Evolutionary conservation across 2,888 invertebrate genomes (phyloP).

Genomic region (Melanotus villosus): DNA sequence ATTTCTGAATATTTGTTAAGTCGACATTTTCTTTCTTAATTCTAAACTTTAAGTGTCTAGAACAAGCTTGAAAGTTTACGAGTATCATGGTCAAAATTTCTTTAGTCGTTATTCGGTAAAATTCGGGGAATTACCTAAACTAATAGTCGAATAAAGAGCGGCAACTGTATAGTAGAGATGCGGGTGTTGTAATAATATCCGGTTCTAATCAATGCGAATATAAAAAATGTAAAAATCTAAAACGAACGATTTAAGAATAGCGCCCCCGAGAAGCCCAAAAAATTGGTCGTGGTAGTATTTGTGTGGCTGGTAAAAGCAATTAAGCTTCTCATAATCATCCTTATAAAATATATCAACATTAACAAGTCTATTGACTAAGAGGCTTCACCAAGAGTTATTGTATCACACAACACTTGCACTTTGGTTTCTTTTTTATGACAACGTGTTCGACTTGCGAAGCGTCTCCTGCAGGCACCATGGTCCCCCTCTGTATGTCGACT

Average conservation of each 20-base stretch:
- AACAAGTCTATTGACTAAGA: conserved; percentile 59
- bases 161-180: too few relatives aligned
- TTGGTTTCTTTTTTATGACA: conserved; percentile 94
- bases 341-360: conserved; percentile 55
- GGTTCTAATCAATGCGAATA: too few relatives aligned
- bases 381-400: conserved; percentile 74
- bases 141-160: too few relatives aligned
- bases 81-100: too few relatives aligned
- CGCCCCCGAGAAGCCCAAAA: conserved; percentile 11
- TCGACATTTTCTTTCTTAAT: too few relatives aligned
- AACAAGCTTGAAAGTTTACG: too few relatives aligned
- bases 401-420: conserved; percentile 95
- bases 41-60: too few relatives aligned
- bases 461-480: conserved; percentile 78
- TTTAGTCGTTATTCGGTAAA: too few relatives aligned
- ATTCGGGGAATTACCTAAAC: too few relatives aligned
- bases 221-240: too few relatives aligned
- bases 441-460: conserved; percentile 90
- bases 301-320: conserved; percentile 52
- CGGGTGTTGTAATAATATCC: too few relatives aligned
- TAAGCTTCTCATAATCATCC: conserved; percentile 39
- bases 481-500: conserved; percentile 80
- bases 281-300: conserved; percentile 44
- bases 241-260: conserved; percentile 9
- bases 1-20: too few relatives aligned